These are phyloP conservation scores for Gila orcuttii DNA, from an alignment of 2,113 vertebrate species.

Conservation along the genomic window DNA sequence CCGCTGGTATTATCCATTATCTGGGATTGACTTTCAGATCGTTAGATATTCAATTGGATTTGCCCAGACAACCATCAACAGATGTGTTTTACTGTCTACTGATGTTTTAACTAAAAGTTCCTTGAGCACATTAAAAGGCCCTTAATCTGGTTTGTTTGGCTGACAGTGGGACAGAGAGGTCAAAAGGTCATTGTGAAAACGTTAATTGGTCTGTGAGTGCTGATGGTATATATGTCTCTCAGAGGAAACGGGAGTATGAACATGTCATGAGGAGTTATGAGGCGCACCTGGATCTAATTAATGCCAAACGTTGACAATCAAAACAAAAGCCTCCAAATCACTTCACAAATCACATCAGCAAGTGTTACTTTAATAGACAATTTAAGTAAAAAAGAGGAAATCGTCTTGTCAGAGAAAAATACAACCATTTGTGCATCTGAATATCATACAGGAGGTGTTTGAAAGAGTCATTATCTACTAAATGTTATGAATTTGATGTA, in stretches of 20 bases:
- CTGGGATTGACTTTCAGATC: conserved; percentile 58
- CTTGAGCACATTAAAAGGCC: conserved; percentile 12
- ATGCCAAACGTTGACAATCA: conserved; percentile 36
- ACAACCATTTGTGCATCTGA: no score
- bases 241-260: conserved; percentile 62
- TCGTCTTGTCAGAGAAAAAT: no score
- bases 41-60: conserved; percentile 50
- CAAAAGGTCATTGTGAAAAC: conserved; percentile 50
- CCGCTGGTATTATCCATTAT: conserved; percentile 46
- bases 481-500: neutral
- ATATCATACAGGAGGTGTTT: no score
- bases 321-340: neutral
- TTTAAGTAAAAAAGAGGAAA: neutral
- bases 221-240: conserved; percentile 59
- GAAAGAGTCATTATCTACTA: no score
- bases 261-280: conserved; percentile 64
- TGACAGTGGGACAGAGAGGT: conserved; percentile 11
- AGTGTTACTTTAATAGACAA: conserved; percentile 4
- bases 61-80: conserved; percentile 15
- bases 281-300: conserved; percentile 69
- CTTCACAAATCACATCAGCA: conserved; percentile 24
- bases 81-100: conserved; percentile 37
- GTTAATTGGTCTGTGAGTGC: conserved; percentile 59
- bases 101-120: conserved; percentile 31
- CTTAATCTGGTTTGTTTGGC: conserved; percentile 25